These are phyloP conservation scores for Eupithecia centaureata DNA, from an alignment of 2,888 invertebrate species.

Conservation along the genomic window DNA sequence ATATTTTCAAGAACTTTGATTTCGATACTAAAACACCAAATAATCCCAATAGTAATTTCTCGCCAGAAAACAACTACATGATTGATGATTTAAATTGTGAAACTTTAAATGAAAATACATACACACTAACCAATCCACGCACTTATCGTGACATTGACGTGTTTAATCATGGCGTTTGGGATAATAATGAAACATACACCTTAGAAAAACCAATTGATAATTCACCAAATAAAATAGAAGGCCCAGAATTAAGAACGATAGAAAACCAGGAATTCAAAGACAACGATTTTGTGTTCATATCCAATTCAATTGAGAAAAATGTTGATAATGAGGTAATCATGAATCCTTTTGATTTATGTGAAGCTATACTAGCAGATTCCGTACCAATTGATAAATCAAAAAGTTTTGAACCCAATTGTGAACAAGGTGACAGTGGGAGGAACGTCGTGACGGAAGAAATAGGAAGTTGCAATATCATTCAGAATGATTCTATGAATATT, in stretches of 20 bases:
- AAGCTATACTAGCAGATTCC: slow-evolving; percentile 28
- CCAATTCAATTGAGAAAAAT: slow-evolving; percentile 27
- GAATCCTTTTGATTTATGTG: slow-evolving; percentile 36
- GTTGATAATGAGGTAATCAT: slow-evolving; percentile 15
- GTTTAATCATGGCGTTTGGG: background rate
- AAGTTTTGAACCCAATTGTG: slow-evolving; percentile 29
- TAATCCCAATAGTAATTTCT: background rate
- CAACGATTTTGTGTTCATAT: slow-evolving; percentile 30
- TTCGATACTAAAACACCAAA: background rate
- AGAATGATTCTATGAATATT: slow-evolving; percentile 31
- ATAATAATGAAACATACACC: slow-evolving; percentile 25
- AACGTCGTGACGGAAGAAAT: background rate
- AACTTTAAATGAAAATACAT: slow-evolving; percentile 27
- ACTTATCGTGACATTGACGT: background rate
- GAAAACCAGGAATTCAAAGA: slow-evolving; percentile 4
- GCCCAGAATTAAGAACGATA: background rate
- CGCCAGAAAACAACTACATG: background rate
- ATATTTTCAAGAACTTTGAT: slow-evolving; percentile 8
- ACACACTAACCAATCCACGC: slow-evolving; percentile 11
- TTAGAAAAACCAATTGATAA: slow-evolving; percentile 21
- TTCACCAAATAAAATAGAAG: background rate
- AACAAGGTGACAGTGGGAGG: background rate
- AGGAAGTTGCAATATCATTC: slow-evolving; percentile 29
- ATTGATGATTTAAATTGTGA: slow-evolving; percentile 8
- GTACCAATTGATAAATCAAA: slow-evolving; percentile 22